phyloP scores from a whole-genome alignment of 2,113 vertebrate species.

The Axis porcinus region DNA sequence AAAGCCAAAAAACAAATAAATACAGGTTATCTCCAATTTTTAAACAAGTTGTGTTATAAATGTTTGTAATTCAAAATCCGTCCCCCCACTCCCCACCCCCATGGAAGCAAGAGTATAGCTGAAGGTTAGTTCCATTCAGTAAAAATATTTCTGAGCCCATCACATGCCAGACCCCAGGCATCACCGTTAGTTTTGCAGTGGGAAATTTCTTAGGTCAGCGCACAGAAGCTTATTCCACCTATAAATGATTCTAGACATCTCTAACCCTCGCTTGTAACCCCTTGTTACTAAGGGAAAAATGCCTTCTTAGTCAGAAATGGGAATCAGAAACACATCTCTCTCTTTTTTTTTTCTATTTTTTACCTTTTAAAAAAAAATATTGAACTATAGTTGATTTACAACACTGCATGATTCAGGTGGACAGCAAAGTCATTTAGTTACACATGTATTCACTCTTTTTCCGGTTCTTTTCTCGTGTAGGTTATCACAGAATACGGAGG shows the following conservation, averaged over 20 bases:
- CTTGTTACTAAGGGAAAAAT: neutral
- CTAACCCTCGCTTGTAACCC: too few relatives aligned
- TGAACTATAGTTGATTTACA: neutral
- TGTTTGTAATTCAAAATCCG: neutral
- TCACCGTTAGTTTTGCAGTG: accelerated
- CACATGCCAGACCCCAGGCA: too few relatives aligned
- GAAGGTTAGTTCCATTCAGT: neutral
- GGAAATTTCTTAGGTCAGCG: neutral
- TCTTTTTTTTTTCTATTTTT: neutral
- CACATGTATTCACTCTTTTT: neutral
- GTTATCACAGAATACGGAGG: neutral
- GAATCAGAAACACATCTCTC: neutral
- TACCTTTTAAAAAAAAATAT: neutral
- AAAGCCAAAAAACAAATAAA: neutral
- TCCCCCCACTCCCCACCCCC: accelerated
- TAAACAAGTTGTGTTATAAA: neutral
- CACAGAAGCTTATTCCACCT: neutral
- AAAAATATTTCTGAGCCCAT: neutral
- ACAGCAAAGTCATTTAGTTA: neutral
- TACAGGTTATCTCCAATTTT: neutral
- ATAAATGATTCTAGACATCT: neutral
- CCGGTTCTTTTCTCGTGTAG: neutral
- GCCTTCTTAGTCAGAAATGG: neutral
- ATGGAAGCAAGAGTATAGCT: neutral
- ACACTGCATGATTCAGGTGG: neutral